Base-by-base conservation (phyloP, 2,888 invertebrate species). In the Brassicogethes aeneus region DNA sequence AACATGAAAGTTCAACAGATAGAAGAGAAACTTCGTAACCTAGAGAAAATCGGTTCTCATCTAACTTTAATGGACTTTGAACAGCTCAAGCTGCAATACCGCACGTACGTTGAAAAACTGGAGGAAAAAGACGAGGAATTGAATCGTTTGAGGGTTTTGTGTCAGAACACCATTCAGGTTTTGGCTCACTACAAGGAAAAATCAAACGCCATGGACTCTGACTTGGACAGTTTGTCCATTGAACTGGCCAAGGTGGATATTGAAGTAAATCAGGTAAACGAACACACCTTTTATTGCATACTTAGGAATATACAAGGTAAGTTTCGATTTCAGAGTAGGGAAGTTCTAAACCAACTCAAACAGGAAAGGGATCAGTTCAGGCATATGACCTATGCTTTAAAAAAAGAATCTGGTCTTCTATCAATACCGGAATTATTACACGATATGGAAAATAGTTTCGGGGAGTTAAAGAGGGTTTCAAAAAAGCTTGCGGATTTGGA, bases 361-460 rank as follows among this genome's bases (percentile, higher is more conserved):
- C 51, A 51, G 45, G 60, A 64, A 2, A 53, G 70, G 29, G 71
- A 72, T 52, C 55, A 55, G 1, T 60, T 69, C 37, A 55, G 71
- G 37, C 56, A 56, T n/a, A 66, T 67, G 46, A 68, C 66, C 34
- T 59, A 60, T 15, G 54, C 56, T 37, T 50, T 72, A 37, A 54
- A 63, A 37, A 64, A 67, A 43, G 65, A 64, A 37, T 64, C 70
- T 46, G 73, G 73, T 10, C 56, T 73, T 23, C 57, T 73, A 7
- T 68, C 69, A 1, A 70, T 71, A 47, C 64, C 68, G 44, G 59
- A 62, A 3, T 51, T 73, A 33, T 51, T 73, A 15, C 44, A 61
- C 32, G 71, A 73, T 52, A 70, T 68, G 59, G 69, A 71, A 50
- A 61, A 64, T 12, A 41, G 53, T 3, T 45, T 59, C 15, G 35